Conservation (phyloP, 2,888 invertebrate genomes). For the Xestia ashworthii region DNA sequence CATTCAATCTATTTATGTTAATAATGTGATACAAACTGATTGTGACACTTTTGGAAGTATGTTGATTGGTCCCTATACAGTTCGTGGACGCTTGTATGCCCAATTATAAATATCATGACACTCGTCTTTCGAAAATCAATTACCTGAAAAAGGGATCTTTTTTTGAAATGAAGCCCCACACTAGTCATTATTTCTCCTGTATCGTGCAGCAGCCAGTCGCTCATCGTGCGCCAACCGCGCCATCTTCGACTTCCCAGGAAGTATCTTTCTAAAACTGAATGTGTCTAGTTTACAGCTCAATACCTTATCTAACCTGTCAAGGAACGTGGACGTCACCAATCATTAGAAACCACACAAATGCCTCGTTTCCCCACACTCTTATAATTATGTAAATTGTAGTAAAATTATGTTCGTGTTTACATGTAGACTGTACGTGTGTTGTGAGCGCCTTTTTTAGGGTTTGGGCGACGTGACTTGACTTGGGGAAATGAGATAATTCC, state of each 20-base stretch:
- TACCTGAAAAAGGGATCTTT: neutral
- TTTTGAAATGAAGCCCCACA: no score
- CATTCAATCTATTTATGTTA: neutral
- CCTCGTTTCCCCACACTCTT: neutral
- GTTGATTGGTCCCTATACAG: neutral
- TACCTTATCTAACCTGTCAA: neutral
- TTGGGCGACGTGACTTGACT: no score
- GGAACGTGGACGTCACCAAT: neutral
- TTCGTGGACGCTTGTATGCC: neutral
- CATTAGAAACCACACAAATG: neutral
- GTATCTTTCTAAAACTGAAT: neutral
- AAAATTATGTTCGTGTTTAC: neutral
- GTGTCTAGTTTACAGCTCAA: neutral
- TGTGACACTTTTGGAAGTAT: neutral
- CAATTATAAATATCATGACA: neutral
- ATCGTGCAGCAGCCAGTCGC: neutral
- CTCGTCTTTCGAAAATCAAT: neutral
- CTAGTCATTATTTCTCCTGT: neutral
- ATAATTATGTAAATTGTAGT: neutral
- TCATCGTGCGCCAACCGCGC: neutral
- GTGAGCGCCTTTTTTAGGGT: neutral
- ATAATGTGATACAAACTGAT: neutral
- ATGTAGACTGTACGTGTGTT: neutral
- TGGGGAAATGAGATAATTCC: slow-evolving; percentile 5
- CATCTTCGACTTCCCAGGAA: neutral